These are phyloP conservation scores for Platygyra sinensis DNA, from an alignment of 64 coral and sea anemone genomes.

Conservation along the genomic window DNA sequence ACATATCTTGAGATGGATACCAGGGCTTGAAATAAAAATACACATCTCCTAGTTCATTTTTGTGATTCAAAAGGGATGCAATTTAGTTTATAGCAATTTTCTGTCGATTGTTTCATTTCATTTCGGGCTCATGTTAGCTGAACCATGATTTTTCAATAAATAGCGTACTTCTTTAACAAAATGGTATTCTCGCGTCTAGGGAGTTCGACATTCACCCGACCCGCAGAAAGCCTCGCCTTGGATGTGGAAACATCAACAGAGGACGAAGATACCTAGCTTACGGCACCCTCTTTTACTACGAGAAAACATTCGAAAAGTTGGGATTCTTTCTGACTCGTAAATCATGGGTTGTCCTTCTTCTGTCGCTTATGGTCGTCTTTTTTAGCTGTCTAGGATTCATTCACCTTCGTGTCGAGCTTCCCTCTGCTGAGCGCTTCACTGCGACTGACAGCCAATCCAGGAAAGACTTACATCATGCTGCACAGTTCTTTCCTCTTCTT, in stretches of 20 bases:
- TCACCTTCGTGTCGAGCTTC: not conserved
- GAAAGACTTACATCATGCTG: not conserved
- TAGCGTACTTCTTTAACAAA: too few relatives aligned
- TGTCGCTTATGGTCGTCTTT: not conserved
- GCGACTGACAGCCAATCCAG: not conserved
- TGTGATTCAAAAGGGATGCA: too few relatives aligned
- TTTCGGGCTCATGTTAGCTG: too few relatives aligned
- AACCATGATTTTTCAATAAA: too few relatives aligned
- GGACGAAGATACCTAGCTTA: not conserved
- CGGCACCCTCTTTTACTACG: not conserved
- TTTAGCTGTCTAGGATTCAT: not conserved
- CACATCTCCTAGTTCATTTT: too few relatives aligned
- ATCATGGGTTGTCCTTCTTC: not conserved
- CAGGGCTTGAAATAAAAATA: too few relatives aligned
- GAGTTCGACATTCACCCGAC: not conserved
- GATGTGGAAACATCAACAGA: not conserved
- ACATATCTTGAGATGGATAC: too few relatives aligned
- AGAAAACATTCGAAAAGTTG: not conserved
- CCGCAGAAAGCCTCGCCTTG: not conserved
- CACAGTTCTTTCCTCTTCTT: constrained; percentile 8
- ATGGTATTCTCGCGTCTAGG: not conserved
- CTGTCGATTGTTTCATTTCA: too few relatives aligned
- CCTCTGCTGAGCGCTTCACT: not conserved
- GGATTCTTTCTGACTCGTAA: not conserved
- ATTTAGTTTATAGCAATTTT: too few relatives aligned